Evolutionary conservation across 1,140 invertebrate genomes (phyloP), one percentile per base, ranked within the genome.

Genomic region (Neelides sp.): DNA sequence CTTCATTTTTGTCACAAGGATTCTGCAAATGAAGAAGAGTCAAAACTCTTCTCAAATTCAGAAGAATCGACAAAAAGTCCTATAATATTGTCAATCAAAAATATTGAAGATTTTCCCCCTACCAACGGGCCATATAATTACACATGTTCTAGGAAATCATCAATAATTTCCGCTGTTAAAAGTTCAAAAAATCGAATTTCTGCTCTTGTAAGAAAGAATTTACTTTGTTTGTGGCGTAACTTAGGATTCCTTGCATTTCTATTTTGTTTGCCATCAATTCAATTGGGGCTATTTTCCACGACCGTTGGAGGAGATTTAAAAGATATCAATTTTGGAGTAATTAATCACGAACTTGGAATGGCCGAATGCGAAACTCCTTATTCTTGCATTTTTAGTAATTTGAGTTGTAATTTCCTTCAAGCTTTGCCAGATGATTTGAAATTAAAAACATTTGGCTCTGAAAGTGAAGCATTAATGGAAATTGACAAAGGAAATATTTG

Each of bases 221-320:
- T 73, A 43, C 67, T 78, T 17, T 77, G 80, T 64, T 75, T 80
- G 34, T 59, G 75, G 0, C 70, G 79, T 50, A 75, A 80, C 69
- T 75, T 77, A 8, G 75, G 76, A 78, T 80, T 90, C 15, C 85
- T 92, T 77, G 68, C 85, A 50, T 94, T 95, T 68, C 86, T 94
- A 62, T 88, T 94, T 63, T 79, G 83, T 8, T 67, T 94, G 59
- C 91, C 91, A 26, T 82, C 90, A 2, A 80, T 88, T 69, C 87
- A 95, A 72, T 86, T 90, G 17, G 82, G 92, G 36, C 75, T 94
- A 2, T 94, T 96, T 72, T 95, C 90, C 67, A 65, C 93, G 52
- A 85, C 89, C 22, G 90, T 96, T 57, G 91, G 91, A 47, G 75
- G 84, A 24, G 85, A 91, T 65, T 91, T 91, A 0, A 80, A 76